phyloP scores from a whole-genome alignment of 2,888 invertebrate genomes.

The Carpatolechia fugitivella region DNA sequence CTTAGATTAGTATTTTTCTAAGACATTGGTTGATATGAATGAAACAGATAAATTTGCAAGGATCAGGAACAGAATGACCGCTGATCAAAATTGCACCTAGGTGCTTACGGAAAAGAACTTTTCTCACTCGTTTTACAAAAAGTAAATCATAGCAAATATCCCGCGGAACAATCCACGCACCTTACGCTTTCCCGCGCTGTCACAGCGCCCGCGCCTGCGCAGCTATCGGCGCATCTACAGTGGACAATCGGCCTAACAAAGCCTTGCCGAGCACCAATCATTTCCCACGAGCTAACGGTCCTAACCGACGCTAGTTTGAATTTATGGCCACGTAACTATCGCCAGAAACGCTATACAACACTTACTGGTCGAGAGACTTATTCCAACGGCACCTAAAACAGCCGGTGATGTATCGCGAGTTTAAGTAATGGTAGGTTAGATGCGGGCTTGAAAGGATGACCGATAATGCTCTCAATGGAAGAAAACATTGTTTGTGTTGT shows the following conservation, averaged over 20 bases:
- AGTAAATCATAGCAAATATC: not conserved
- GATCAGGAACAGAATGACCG: slow-evolving; percentile 2
- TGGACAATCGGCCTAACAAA: slow-evolving; percentile 79
- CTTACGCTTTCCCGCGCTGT: slow-evolving; percentile 72
- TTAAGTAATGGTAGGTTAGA: slow-evolving; percentile 43
- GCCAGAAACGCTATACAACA: slow-evolving; percentile 52
- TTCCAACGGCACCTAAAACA: slow-evolving; percentile 41
- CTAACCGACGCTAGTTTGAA: slow-evolving; percentile 62
- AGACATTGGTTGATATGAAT: too few relatives aligned
- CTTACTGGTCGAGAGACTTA: slow-evolving; percentile 38
- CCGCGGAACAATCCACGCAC: slow-evolving; percentile 14
- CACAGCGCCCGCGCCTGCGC: slow-evolving; percentile 53
- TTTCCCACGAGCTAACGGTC: slow-evolving; percentile 79
- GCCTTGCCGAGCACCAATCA: slow-evolving; percentile 70
- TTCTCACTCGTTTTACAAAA: too few relatives aligned
- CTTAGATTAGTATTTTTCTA: too few relatives aligned
- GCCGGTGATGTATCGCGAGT: slow-evolving; percentile 54
- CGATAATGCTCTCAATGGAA: slow-evolving; percentile 74
- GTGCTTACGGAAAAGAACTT: too few relatives aligned
- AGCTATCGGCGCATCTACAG: slow-evolving; percentile 74
- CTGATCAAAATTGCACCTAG: too few relatives aligned
- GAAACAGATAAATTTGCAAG: not conserved
- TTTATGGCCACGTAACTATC: slow-evolving; percentile 63
- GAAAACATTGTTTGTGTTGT: slow-evolving; percentile 68
- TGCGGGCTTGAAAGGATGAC: slow-evolving; percentile 74